phyloP scores from a whole-genome alignment of 2,888 invertebrate species.

The Caenorhabditis uteleia region DNA sequence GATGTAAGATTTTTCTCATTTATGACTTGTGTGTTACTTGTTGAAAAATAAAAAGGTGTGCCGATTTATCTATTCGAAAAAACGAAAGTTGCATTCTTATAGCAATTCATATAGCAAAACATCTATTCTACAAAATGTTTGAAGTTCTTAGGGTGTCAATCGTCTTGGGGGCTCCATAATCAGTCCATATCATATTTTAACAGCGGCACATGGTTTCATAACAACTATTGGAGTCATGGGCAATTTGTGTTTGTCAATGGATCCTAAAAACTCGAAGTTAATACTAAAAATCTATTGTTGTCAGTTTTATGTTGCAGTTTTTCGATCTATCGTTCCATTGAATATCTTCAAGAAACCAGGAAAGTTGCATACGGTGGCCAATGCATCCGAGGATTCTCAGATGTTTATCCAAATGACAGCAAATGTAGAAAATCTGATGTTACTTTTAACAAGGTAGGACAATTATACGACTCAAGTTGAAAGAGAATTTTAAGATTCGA shows the following conservation, averaged over 20 bases:
- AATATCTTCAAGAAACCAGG: constrained; percentile 35
- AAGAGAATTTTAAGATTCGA: constrained; percentile 44
- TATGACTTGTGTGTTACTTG: too few species aligned
- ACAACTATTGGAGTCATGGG: constrained; percentile 38
- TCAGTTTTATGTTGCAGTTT: constrained; percentile 27
- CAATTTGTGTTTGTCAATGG: constrained; percentile 13
- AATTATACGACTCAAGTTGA: not conserved
- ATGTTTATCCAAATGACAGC: constrained; percentile 42
- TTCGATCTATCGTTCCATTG: constrained; percentile 48
- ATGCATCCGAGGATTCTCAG: constrained; percentile 56
- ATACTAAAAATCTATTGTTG: not conserved
- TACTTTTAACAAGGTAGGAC: constrained; percentile 37
- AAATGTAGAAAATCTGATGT: constrained; percentile 46
- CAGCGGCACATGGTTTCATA: constrained; percentile 67
- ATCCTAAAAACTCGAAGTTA: constrained; percentile 15
- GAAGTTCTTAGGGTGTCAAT: constrained; percentile 47
- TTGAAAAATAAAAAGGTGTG: not conserved
- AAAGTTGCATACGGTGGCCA: constrained; percentile 61
- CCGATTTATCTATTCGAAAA: too few species aligned
- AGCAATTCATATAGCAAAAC: not conserved
- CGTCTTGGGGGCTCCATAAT: constrained; percentile 62
- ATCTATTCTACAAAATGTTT: not conserved
- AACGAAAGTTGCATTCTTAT: too few species aligned
- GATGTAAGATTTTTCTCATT: constrained; percentile 22
- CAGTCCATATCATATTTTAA: constrained; percentile 66